Percentiles rank a stretch among this genome's conserved stretches.
Conservation (phyloP, 2,888 invertebrate species). For the Ophioninae sp. region DNA sequence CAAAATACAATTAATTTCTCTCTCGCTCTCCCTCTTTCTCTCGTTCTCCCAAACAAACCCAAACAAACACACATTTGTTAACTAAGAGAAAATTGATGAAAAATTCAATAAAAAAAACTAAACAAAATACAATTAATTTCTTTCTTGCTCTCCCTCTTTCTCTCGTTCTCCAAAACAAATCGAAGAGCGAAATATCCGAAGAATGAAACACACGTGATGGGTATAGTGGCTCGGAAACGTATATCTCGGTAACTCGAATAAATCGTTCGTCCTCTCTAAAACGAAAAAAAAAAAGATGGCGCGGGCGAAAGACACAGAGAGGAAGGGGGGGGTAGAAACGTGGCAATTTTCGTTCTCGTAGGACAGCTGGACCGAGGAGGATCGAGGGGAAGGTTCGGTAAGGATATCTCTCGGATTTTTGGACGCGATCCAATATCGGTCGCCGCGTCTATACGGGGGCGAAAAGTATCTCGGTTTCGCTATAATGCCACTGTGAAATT, state of each 20-base stretch:
- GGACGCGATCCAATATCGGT: constrained; percentile 59
- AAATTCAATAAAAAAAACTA: background rate
- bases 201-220: constrained; percentile 48
- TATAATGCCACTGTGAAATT: constrained; percentile 33
- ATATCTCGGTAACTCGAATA: constrained; percentile 46
- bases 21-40: no score
- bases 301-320: background rate
- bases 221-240: constrained; percentile 31
- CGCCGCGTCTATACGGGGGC: constrained; percentile 52
- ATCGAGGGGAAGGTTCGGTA: background rate
- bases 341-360: constrained; percentile 43
- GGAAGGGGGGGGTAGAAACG: constrained; percentile 11
- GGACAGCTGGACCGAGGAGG: background rate
- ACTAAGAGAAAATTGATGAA: no score
- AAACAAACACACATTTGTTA: background rate
- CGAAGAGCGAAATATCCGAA: constrained; percentile 18
- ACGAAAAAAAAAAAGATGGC: background rate
- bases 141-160: no score
- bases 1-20: no score
- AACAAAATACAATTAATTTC: no score
- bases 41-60: no score
- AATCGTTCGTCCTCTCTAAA: constrained; percentile 45
- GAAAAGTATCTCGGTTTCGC: constrained; percentile 39
- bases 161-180: no score
- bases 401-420: constrained; percentile 47